These are phyloP conservation scores for Gorsachius magnificus DNA, from an alignment of 2,797 vertebrate genomes.

Conservation along the genomic window DNA sequence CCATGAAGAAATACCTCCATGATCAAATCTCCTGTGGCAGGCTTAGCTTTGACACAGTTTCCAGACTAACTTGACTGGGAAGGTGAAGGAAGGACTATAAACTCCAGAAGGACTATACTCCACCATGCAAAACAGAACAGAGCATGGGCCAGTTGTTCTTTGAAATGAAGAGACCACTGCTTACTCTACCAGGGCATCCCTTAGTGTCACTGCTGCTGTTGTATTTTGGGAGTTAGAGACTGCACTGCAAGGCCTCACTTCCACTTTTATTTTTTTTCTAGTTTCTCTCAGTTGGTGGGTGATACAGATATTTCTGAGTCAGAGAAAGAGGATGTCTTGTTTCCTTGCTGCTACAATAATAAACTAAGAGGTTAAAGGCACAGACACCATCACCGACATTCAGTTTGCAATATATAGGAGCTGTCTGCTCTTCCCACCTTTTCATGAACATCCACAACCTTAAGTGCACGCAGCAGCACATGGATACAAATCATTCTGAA, in stretches of 20 bases:
- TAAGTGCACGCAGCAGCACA: neutral
- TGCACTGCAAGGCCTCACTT: neutral
- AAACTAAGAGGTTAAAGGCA: neutral
- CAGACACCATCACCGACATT: neutral
- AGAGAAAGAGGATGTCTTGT: neutral
- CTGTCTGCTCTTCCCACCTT: neutral
- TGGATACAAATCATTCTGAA: neutral
- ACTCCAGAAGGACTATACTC: neutral
- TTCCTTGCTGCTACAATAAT: neutral
- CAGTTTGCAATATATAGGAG: neutral
- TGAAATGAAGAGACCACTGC: neutral
- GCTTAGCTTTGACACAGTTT: neutral
- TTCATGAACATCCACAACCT: neutral
- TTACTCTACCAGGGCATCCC: neutral
- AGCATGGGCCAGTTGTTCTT: neutral
- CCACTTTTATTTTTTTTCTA: neutral
- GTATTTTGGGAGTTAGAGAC: neutral
- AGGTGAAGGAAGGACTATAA: neutral
- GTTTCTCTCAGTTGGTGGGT: neutral
- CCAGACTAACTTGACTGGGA: neutral
- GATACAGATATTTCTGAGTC: neutral
- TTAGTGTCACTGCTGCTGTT: neutral
- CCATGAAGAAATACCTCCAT: neutral
- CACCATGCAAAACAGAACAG: neutral
- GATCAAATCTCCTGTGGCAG: neutral